Conservation (phyloP, 2,797 vertebrate species). For the Sarcophilus harrisii region DNA sequence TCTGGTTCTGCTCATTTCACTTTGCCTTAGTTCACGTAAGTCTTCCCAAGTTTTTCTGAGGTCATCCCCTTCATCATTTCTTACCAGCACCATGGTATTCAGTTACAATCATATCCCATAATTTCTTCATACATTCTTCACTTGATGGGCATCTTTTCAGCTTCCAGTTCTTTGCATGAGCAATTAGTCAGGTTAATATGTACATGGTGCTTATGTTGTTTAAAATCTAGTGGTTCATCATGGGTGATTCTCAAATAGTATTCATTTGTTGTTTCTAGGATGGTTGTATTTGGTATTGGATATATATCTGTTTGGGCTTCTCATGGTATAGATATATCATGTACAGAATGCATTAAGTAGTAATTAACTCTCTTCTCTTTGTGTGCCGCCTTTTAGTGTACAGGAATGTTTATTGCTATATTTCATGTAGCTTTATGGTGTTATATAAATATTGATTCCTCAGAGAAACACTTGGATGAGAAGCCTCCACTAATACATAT, state of each 20-base stretch:
- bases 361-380: background rate
- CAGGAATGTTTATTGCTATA: background rate
- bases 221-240: background rate
- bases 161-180: background rate
- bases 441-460: background rate
- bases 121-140: background rate
- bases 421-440: background rate
- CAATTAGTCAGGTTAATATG: background rate
- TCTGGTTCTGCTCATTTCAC: background rate
- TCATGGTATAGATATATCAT: background rate
- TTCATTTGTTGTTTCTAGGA: background rate
- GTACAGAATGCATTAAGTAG: background rate
- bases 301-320: background rate
- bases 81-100: background rate
- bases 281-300: background rate
- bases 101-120: background rate
- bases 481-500: background rate
- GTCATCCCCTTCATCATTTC: background rate
- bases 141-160: background rate
- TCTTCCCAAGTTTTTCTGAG: background rate
- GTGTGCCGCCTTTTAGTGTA: background rate
- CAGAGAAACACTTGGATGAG: background rate
- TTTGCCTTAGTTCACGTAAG: background rate
- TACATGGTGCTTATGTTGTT: background rate
- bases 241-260: background rate